Conservation (phyloP, 1,140 invertebrate species). For the Bombus cullumanus region DNA sequence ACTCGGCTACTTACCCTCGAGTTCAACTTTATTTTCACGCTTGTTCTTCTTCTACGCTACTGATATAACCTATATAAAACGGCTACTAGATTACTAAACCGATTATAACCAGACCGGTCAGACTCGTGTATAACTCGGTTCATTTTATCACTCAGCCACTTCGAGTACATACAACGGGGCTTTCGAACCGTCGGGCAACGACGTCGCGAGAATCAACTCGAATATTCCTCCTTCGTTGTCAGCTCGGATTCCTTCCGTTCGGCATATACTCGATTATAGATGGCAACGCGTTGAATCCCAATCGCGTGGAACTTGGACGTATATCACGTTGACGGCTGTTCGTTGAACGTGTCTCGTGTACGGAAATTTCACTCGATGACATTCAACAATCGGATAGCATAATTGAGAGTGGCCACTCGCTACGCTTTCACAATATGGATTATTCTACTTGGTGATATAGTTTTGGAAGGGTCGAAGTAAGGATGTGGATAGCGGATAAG, state of each 20-base stretch:
- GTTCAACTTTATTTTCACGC: neutral
- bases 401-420: constrained; percentile 17
- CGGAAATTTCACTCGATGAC: constrained; percentile 9
- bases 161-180: neutral
- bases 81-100: neutral
- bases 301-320: constrained; percentile 70
- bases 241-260: constrained; percentile 48
- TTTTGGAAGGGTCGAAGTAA: too few species aligned
- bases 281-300: constrained; percentile 69
- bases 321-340: constrained; percentile 63
- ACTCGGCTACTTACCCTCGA: neutral
- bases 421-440: neutral
- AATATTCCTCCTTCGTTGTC: constrained; percentile 47
- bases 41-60: too few species aligned
- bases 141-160: neutral
- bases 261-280: constrained; percentile 69
- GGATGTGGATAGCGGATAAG: too few species aligned
- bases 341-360: constrained; percentile 61
- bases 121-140: neutral
- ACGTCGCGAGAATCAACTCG: constrained; percentile 25
- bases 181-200: neutral
- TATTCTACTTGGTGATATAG: neutral
- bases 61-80: neutral
- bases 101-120: neutral
- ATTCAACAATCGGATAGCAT: neutral